Conservation (phyloP, 1,140 invertebrate species). For the Lepidurus packardi region DNA sequence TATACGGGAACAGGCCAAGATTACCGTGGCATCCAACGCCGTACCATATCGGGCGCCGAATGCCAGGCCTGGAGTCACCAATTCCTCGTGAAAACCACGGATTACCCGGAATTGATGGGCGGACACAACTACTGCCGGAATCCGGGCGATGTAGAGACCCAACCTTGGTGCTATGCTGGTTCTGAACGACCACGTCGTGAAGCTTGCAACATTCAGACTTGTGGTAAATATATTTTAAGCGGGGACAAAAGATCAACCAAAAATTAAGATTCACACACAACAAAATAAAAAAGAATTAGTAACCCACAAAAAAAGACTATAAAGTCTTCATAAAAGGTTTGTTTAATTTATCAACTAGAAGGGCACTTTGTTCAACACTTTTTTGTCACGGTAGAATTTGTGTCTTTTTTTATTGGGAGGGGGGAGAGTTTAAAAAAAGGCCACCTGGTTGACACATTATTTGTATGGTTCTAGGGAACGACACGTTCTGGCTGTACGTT, state of each 20-base stretch:
- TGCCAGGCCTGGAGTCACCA: constrained; percentile 77
- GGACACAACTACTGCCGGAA: constrained; percentile 90
- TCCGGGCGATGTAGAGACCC: constrained; percentile 65
- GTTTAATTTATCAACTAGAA: not conserved
- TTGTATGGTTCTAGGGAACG: constrained; percentile 23
- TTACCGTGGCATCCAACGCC: constrained; percentile 71
- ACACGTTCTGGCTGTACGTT: constrained; percentile 53
- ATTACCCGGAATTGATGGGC: constrained; percentile 74
- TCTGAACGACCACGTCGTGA: constrained; percentile 25
- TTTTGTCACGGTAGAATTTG: not conserved
- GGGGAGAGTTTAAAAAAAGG: not conserved
- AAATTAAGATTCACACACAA: not conserved
- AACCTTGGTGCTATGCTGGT: constrained; percentile 81
- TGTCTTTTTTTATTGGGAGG: not conserved
- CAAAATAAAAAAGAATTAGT: not conserved
- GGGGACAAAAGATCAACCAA: not conserved
- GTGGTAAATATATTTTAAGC: constrained; percentile 30
- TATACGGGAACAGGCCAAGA: constrained; percentile 74
- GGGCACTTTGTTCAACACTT: not conserved
- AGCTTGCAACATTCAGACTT: constrained; percentile 31
- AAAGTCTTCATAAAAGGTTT: not conserved
- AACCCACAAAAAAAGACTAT: not conserved
- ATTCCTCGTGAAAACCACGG: constrained; percentile 62
- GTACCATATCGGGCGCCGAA: constrained; percentile 61
- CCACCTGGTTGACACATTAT: constrained; percentile 17